Evolutionary conservation across 2,797 vertebrate genomes (phyloP).

Genomic region (Erethizon dorsatum): DNA sequence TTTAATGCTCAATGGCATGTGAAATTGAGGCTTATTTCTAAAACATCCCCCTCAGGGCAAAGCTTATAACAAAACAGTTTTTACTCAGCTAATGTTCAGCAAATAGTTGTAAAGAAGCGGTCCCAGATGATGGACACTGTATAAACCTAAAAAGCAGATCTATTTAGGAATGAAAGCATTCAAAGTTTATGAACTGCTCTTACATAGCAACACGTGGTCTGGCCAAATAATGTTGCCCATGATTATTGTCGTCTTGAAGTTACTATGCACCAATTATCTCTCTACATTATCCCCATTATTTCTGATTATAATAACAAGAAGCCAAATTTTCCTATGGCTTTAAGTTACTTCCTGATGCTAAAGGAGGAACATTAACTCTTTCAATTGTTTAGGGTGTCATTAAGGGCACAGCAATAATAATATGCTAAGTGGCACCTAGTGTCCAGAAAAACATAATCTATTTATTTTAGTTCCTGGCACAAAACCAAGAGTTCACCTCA

Average conservation of each 20-base stretch:
- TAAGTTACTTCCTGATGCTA: constrained; percentile 51
- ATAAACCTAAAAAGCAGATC: not conserved
- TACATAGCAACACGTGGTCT: not conserved
- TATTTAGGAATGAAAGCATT: constrained; percentile 8
- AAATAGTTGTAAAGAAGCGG: constrained; percentile 28
- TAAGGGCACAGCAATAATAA: not conserved
- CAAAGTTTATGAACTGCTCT: not conserved
- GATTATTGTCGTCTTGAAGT: not conserved
- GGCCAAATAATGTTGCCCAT: not conserved
- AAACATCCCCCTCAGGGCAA: constrained; percentile 15
- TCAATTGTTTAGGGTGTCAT: not conserved
- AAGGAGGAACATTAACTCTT: constrained; percentile 38
- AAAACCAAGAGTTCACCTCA: constrained; percentile 40
- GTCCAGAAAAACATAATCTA: not conserved
- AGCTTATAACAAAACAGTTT: constrained; percentile 58
- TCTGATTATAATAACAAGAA: constrained; percentile 44
- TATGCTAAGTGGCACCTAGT: not conserved
- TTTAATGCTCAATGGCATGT: constrained; percentile 50
- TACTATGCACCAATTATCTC: constrained; percentile 4
- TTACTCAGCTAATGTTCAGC: constrained; percentile 12
- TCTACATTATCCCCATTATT: constrained; percentile 52
- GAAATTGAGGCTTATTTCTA: constrained; percentile 37
- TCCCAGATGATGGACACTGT: not conserved
- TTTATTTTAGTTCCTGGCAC: constrained; percentile 36
- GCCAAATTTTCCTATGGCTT: not conserved